These are phyloP conservation scores for Odiellus spinosus DNA, from an alignment of 2,888 invertebrate species.

Conservation along the genomic window DNA sequence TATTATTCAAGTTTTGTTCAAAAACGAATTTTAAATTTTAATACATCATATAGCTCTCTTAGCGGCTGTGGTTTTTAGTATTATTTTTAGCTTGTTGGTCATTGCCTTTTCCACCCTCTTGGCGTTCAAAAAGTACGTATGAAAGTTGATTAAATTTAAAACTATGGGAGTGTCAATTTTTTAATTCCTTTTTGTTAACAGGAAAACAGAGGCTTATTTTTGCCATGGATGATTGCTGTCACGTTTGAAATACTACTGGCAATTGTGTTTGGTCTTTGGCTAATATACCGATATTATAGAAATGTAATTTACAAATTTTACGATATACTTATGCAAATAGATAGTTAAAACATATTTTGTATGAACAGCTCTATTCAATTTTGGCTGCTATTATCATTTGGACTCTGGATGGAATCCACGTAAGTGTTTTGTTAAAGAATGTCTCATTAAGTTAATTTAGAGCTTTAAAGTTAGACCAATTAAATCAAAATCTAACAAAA, in stretches of 20 bases:
- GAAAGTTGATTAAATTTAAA: no score
- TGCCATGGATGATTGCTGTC: slow-evolving; percentile 61
- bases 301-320: no score
- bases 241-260: slow-evolving; percentile 55
- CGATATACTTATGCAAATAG: slow-evolving; percentile 29
- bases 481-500: no score
- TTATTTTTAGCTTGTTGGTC: slow-evolving; percentile 25
- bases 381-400: slow-evolving; percentile 58
- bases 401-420: slow-evolving; percentile 61
- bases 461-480: not conserved
- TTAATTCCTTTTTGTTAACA: not conserved
- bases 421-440: no score
- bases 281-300: slow-evolving; percentile 74
- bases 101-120: slow-evolving; percentile 41
- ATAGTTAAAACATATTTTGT: not conserved
- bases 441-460: slow-evolving; percentile 5
- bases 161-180: not conserved
- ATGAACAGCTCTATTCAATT: slow-evolving; percentile 54
- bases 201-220: slow-evolving; percentile 58
- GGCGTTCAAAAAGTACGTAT: slow-evolving; percentile 37
- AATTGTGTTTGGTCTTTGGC: slow-evolving; percentile 62
- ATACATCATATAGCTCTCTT: slow-evolving; percentile 9
- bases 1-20: not conserved
- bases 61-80: slow-evolving; percentile 11
- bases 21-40: no score